Base-by-base conservation (phyloP, 53 echinoderm and acorn worm species). In the Luidia sarsii region DNA sequence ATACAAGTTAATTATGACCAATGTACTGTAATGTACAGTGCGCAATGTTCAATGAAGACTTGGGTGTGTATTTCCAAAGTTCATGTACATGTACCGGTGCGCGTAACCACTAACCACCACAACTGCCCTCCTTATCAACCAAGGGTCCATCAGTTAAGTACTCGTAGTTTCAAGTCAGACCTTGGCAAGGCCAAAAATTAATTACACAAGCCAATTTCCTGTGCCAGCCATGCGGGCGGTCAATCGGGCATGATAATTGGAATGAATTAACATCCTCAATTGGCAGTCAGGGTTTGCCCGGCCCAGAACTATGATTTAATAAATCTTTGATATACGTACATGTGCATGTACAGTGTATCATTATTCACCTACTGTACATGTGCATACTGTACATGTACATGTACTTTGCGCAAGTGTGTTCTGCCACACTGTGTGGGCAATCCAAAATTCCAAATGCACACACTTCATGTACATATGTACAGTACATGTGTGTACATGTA, bases 171-270 rank as follows among this genome's bases (percentile, higher is more conserved):
- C 59, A 62, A 60, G 77, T 60, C 77, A 37, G 43, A 32, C 77
- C 33, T n/a, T 9, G 32, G 77, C 61, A 20, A 77, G 77, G 77
- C 62, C 77, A 62, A 60, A 77, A 62, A 77, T 60, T 77, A 77
- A 77, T 77, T 77, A 75, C 57, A 59, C 24, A 22, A 48, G 45
- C 77, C 77, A 77, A 62, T 77, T 60, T 61, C 77, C 60, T 38
- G 48, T 25, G 4, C 24, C 11, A 46, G 46, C 41, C 45, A 28
- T 45, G 20, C 20, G 32, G 33, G 46, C 61, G 20, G 18, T 27
- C 48, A 77, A 77, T 77, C 77, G 20, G 61, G 61, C 77, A 60
- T 45, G 61, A 77, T 61, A 39, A 77, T 36, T 29, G 19, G 61
- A 62, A 56, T 34, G 0, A n/a, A 28, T 77, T 60, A 77, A 10